phyloP scores from a whole-genome alignment of 2,113 vertebrate genomes.

The Rhinoderma darwinii region DNA sequence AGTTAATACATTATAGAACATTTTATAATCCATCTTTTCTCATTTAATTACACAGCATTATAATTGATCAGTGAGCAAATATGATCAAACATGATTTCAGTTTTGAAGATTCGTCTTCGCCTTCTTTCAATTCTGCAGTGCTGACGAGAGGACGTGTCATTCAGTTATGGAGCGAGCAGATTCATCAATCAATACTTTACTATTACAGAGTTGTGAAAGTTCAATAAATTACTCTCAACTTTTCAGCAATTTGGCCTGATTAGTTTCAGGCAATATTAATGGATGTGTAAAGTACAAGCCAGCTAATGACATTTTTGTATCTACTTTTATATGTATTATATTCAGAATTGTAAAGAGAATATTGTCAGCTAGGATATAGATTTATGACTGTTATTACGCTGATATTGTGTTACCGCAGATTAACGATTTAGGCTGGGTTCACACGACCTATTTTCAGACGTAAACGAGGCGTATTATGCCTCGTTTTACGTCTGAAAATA shows the following conservation, averaged over 20 bases:
- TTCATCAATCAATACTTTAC: slow-evolving; percentile 22
- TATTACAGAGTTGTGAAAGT: neutral
- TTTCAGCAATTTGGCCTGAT: slow-evolving; percentile 3
- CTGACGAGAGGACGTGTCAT: neutral
- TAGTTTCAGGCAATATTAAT: slow-evolving; percentile 24
- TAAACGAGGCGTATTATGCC: too few species aligned
- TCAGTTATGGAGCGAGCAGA: neutral
- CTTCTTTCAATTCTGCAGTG: neutral
- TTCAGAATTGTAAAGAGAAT: neutral
- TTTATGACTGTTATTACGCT: neutral
- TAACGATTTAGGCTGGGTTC: too few species aligned
- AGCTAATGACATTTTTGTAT: neutral
- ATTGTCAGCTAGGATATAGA: neutral
- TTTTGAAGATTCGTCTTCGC: slow-evolving; percentile 2
- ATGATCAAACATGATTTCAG: neutral
- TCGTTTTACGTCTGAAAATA: too few species aligned
- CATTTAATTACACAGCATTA: neutral
- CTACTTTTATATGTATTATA: neutral
- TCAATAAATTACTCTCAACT: slow-evolving; percentile 22
- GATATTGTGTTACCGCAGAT: neutral
- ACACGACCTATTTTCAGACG: too few species aligned
- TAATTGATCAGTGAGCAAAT: slow-evolving; percentile 1
- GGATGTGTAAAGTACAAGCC: neutral
- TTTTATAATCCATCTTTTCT: neutral
- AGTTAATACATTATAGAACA: neutral